Conservation (phyloP, 1,140 invertebrate species). For the Zaprionus ornatus region DNA sequence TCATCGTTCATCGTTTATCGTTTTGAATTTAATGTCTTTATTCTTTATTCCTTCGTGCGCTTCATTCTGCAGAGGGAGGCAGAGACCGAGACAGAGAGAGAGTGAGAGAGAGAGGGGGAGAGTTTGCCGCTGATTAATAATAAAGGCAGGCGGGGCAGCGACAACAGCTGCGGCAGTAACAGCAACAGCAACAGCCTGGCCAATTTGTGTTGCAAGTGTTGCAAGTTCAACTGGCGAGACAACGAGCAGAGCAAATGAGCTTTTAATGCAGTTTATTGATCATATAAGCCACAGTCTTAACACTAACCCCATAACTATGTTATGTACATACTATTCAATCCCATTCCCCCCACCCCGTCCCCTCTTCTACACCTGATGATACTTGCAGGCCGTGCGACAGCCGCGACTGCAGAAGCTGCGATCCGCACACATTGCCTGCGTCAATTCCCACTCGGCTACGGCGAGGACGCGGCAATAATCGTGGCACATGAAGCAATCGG, state of each 20-base stretch:
- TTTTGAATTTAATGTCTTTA: constrained; percentile 70
- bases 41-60: constrained; percentile 17
- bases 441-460: constrained; percentile 52
- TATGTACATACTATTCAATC: constrained; percentile 4
- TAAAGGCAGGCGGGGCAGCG: constrained; percentile 37
- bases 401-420: constrained; percentile 63
- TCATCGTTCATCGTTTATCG: constrained; percentile 38
- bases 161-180: constrained; percentile 50
- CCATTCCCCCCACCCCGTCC: neutral
- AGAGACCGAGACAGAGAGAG: too few relatives aligned
- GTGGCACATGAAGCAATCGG: constrained; percentile 76
- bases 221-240: neutral
- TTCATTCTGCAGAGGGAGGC: constrained; percentile 37
- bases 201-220: constrained; percentile 28
- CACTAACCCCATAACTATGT: constrained; percentile 5
- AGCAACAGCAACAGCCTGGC: constrained; percentile 62
- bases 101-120: neutral
- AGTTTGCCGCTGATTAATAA: constrained; percentile 61
- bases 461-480: constrained; percentile 70
- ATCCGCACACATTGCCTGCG: constrained; percentile 69
- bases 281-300: neutral
- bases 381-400: constrained; percentile 68
- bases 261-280: constrained; percentile 35
- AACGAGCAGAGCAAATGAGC: neutral
- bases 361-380: constrained; percentile 32